A percentile compares a stretch with the other conserved stretches of the same genome.
Evolutionary conservation across 2,797 vertebrate genomes (phyloP).

Genomic region (Momotus momota): DNA sequence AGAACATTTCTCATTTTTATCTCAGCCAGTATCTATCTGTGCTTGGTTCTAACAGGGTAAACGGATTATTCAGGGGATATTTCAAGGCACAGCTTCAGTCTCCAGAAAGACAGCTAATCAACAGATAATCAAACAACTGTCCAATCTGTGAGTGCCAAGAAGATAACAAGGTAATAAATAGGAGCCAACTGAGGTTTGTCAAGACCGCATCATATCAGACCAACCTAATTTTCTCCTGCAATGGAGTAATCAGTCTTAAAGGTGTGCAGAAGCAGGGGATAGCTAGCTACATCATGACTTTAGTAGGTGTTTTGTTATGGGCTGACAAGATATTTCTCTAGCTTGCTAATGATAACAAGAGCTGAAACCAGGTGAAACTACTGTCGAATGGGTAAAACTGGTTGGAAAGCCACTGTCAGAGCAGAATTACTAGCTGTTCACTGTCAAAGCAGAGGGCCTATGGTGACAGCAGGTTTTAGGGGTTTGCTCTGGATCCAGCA

Average conservation of each 20-base stretch:
- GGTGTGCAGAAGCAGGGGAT: neutral
- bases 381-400: neutral
- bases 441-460: neutral
- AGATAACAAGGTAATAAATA: conserved; percentile 16
- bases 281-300: neutral
- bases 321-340: neutral
- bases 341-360: neutral
- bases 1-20: neutral
- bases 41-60: neutral
- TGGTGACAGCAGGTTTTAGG: neutral
- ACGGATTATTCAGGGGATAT: neutral
- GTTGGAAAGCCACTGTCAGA: neutral
- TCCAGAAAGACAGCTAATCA: neutral
- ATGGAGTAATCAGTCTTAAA: neutral
- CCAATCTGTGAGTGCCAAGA: neutral
- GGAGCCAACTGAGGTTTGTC: neutral
- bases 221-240: neutral
- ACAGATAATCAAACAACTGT: neutral
- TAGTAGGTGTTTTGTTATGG: neutral
- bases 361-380: neutral
- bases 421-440: neutral
- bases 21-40: neutral
- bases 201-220: neutral
- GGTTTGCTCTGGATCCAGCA: neutral
- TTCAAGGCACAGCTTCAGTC: neutral